These are phyloP conservation scores for Uropetala carovei DNA, from an alignment of 2,888 invertebrate species.

Conservation along the genomic window DNA sequence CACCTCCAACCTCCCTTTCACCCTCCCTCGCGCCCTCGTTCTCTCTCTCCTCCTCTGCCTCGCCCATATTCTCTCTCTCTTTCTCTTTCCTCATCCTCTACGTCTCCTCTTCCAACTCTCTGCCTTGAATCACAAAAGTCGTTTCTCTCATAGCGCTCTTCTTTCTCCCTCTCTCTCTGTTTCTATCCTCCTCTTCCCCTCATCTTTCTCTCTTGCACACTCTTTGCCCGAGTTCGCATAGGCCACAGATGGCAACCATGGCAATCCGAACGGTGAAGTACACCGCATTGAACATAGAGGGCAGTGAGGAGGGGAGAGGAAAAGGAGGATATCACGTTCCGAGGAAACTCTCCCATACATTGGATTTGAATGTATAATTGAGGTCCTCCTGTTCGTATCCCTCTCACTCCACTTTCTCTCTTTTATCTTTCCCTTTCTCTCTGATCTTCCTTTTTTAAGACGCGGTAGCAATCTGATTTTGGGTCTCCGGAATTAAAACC, in stretches of 20 bases:
- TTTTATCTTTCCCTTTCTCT: not conserved
- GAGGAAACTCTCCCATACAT: conserved; percentile 54
- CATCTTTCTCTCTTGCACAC: not conserved
- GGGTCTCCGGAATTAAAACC: conserved; percentile 42
- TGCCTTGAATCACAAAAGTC: not conserved
- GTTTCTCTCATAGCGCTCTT: not conserved
- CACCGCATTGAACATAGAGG: conserved; percentile 17
- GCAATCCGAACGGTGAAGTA: conserved; percentile 23
- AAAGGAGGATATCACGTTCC: not conserved
- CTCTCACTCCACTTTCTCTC: not conserved
- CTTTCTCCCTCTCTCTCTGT: not conserved
- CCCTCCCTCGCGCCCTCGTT: not conserved
- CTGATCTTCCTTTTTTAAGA: not conserved
- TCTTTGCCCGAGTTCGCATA: conserved; percentile 5
- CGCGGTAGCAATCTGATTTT: conserved; percentile 15
- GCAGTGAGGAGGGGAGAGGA: not conserved
- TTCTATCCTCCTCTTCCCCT: not conserved
- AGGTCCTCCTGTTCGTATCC: not conserved
- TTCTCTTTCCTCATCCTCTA: not conserved
- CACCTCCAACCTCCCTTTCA: not conserved
- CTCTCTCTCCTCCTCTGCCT: not conserved
- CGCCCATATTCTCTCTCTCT: not conserved
- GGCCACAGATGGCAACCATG: conserved; percentile 50
- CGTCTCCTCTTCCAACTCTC: not conserved
- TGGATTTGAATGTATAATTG: conserved; percentile 55